Conservation (phyloP, 2,888 invertebrate species). For the Formica aserva region DNA sequence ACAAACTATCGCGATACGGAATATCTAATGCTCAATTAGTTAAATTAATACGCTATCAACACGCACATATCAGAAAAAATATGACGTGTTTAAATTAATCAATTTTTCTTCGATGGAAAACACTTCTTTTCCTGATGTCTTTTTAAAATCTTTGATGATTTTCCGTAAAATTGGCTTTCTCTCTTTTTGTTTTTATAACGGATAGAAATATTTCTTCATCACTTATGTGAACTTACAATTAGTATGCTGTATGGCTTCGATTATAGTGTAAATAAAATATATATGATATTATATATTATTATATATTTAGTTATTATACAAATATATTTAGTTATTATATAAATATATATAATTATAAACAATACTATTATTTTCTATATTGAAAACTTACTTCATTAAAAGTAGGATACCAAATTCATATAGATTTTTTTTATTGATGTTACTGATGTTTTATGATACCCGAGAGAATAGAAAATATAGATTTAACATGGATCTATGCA, state of each 20-base stretch:
- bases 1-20: neutral
- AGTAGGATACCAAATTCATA: neutral
- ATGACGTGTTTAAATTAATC: neutral
- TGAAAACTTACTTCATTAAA: neutral
- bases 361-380: neutral
- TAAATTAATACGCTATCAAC: conserved; percentile 2
- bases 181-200: neutral
- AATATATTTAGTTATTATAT: too few relatives aligned
- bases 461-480: neutral
- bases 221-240: neutral
- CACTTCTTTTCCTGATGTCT: neutral
- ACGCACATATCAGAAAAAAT: neutral
- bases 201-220: neutral
- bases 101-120: neutral
- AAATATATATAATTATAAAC: neutral
- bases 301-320: too few relatives aligned
- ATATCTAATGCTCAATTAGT: conserved; percentile 22
- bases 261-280: neutral
- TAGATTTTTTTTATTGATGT: neutral
- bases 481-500: neutral
- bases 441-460: neutral
- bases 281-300: neutral
- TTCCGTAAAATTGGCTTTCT: neutral
- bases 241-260: neutral
- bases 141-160: neutral